A percentile compares a stretch with the other conserved stretches of the same genome.
These are phyloP conservation scores for Porites divaricata DNA, from an alignment of 92 coral and sea anemone genomes.

Conservation along the genomic window DNA sequence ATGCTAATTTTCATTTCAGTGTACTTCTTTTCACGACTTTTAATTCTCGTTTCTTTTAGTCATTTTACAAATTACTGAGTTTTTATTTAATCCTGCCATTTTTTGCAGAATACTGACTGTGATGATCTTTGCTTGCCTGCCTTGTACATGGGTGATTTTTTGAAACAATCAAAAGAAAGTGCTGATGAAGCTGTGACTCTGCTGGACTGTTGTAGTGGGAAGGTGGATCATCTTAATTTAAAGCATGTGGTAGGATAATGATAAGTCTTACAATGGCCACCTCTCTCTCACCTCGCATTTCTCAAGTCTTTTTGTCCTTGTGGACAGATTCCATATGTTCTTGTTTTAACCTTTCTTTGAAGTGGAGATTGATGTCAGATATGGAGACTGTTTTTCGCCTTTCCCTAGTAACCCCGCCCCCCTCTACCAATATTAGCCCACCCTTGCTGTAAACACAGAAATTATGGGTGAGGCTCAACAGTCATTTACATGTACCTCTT, in stretches of 20 bases:
- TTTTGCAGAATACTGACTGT: conserved; percentile 58
- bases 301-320: no score
- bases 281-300: no score
- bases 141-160: conserved; percentile 66
- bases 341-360: no score
- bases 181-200: conserved; percentile 43
- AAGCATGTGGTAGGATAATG: conserved; percentile 77
- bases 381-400: no score
- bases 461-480: no score
- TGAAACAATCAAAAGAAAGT: conserved; percentile 41
- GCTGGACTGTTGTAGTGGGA: conserved; percentile 81
- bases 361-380: no score
- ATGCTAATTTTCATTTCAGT: background rate
- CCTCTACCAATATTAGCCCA: no score
- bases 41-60: background rate
- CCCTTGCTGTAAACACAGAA: no score
- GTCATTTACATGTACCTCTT: no score
- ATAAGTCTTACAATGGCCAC: no score
- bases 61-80: background rate
- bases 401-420: no score
- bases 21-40: background rate
- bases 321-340: no score
- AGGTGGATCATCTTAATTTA: conserved; percentile 77
- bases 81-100: background rate
- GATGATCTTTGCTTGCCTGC: conserved; percentile 73